phyloP scores from a whole-genome alignment of 2,113 vertebrate species.

The Grammomys dolichurus region DNA sequence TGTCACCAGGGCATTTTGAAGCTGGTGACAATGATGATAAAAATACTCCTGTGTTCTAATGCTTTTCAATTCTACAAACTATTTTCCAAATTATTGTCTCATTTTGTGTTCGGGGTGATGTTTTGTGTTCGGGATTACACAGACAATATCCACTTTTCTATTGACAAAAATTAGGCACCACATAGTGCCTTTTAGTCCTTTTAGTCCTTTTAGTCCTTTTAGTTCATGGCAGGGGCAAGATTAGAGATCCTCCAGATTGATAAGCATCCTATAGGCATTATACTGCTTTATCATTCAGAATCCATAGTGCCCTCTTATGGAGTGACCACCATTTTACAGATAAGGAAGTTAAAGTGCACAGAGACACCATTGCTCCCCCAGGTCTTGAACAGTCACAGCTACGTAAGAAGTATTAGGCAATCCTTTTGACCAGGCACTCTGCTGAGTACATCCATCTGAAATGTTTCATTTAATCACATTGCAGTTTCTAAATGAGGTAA shows the following conservation, averaged over 20 bases:
- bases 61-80: slow-evolving; percentile 45
- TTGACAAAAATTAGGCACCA: not conserved
- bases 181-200: not conserved
- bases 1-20: slow-evolving; percentile 25
- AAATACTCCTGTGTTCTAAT: not conserved
- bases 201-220: not conserved
- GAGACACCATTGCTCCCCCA: not conserved
- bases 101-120: slow-evolving; percentile 39
- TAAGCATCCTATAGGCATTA: not conserved
- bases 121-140: not conserved
- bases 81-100: slow-evolving; percentile 29
- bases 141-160: slow-evolving; percentile 38
- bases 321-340: not conserved
- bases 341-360: not conserved
- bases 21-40: slow-evolving; percentile 1
- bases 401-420: not conserved
- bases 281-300: not conserved
- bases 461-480: not conserved
- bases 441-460: not conserved
- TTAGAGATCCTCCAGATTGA: not conserved
- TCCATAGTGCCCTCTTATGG: not conserved
- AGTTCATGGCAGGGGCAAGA: not conserved
- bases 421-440: not conserved
- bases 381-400: not conserved
- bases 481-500: not conserved